phyloP scores from a whole-genome alignment of 1,140 invertebrate species.

The Zaprionus nigranus region DNA sequence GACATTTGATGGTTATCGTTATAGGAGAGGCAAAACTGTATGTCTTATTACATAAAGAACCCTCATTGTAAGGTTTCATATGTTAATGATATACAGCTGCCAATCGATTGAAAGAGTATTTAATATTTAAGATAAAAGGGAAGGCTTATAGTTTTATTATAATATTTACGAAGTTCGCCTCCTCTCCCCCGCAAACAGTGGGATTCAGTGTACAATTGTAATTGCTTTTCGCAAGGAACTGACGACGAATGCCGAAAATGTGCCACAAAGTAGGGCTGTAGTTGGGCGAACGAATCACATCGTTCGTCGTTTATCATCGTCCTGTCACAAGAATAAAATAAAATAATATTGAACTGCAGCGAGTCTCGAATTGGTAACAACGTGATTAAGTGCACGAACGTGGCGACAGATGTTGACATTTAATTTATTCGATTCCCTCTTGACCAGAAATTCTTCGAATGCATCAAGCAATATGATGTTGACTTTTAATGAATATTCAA shows the following conservation, averaged over 20 bases:
- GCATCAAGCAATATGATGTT: constrained; percentile 36
- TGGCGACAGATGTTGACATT: constrained; percentile 65
- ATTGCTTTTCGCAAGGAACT: constrained; percentile 13
- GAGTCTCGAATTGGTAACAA: constrained; percentile 44
- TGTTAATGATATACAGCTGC: too few species aligned
- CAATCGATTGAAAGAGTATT: too few species aligned
- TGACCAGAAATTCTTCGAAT: constrained; percentile 10
- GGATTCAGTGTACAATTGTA: neutral
- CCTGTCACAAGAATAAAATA: constrained; percentile 15
- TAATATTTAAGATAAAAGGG: neutral
- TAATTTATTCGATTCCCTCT: constrained; percentile 61
- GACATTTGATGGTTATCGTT: too few species aligned
- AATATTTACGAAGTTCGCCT: neutral
- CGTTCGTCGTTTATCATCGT: constrained; percentile 34
- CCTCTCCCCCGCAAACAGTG: neutral
- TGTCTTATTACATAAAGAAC: neutral
- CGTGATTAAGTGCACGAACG: constrained; percentile 65
- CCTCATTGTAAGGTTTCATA: too few species aligned
- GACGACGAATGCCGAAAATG: neutral
- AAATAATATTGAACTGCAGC: constrained; percentile 32
- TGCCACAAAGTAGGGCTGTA: neutral
- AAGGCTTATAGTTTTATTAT: neutral
- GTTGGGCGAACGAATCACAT: neutral
- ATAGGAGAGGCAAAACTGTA: constrained; percentile 85
- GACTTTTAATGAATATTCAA: constrained; percentile 69